phyloP scores from a whole-genome alignment of 1,140 invertebrate species.

The Batillaria attramentaria region DNA sequence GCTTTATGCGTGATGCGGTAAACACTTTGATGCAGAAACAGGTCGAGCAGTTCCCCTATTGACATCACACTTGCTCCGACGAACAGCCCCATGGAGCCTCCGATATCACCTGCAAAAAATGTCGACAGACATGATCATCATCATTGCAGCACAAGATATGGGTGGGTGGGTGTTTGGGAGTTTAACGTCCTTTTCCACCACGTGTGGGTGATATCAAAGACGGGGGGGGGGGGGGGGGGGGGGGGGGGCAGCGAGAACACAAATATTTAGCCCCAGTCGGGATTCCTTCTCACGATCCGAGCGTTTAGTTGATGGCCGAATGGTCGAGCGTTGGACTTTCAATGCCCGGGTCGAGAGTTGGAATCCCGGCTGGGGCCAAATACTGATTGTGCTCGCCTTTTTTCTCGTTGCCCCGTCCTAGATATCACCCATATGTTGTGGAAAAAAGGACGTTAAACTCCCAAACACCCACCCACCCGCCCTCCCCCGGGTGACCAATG shows the following conservation, averaged over 20 bases:
- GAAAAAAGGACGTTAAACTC: too few relatives aligned
- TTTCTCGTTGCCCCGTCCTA: too few relatives aligned
- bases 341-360: too few relatives aligned
- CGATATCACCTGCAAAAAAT: constrained; percentile 58
- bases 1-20: constrained; percentile 7
- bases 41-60: constrained; percentile 56
- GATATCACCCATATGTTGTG: too few relatives aligned
- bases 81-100: constrained; percentile 63
- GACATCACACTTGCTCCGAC: constrained; percentile 62
- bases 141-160: too few relatives aligned
- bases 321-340: too few relatives aligned
- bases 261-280: neutral
- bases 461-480: too few relatives aligned
- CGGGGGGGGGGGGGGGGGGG: neutral
- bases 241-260: neutral
- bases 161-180: too few relatives aligned
- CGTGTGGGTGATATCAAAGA: neutral
- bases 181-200: too few relatives aligned
- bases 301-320: too few relatives aligned
- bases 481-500: neutral
- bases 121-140: neutral
- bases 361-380: too few relatives aligned
- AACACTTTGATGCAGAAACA: constrained; percentile 42
- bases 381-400: too few relatives aligned
- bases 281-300: neutral